phyloP scores from a whole-genome alignment of 2,113 vertebrate species.

The Dinomys branickii region DNA sequence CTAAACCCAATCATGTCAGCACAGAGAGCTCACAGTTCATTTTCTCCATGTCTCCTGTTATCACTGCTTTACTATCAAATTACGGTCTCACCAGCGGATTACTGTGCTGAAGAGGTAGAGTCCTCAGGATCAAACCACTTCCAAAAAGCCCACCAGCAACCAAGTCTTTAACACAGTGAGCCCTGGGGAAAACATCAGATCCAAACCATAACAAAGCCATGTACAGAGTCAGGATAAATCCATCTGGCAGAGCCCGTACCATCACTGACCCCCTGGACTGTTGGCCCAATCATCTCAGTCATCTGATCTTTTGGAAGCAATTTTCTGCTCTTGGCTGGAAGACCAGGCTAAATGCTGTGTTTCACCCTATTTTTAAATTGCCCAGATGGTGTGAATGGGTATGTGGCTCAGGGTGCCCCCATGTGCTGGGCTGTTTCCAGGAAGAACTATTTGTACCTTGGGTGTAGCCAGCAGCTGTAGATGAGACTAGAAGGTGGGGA shows the following conservation, averaged over 20 bases:
- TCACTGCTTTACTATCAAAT: background rate
- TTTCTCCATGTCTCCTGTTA: background rate
- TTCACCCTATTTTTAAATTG: constrained; percentile 72
- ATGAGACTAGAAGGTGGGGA: background rate
- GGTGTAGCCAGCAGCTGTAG: constrained; percentile 45
- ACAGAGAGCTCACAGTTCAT: background rate
- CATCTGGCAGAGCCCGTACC: constrained; percentile 20
- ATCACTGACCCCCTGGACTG: constrained; percentile 3
- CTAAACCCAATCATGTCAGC: background rate
- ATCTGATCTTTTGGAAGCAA: constrained; percentile 71
- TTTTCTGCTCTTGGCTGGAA: constrained; percentile 59
- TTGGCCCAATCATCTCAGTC: constrained; percentile 45
- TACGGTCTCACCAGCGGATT: background rate
- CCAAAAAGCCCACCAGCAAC: background rate
- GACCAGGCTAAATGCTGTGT: constrained; percentile 38
- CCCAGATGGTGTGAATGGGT: constrained; percentile 64
- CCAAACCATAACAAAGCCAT: background rate
- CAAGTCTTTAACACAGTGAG: background rate
- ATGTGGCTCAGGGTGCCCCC: constrained; percentile 32
- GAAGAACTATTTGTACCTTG: constrained; percentile 60
- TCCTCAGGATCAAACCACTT: background rate
- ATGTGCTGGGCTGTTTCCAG: constrained; percentile 53
- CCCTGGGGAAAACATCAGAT: background rate
- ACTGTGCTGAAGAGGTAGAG: background rate
- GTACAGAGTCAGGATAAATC: background rate